Conservation (phyloP, 2,888 invertebrate genomes). For the Synanthedon formicaeformis region DNA sequence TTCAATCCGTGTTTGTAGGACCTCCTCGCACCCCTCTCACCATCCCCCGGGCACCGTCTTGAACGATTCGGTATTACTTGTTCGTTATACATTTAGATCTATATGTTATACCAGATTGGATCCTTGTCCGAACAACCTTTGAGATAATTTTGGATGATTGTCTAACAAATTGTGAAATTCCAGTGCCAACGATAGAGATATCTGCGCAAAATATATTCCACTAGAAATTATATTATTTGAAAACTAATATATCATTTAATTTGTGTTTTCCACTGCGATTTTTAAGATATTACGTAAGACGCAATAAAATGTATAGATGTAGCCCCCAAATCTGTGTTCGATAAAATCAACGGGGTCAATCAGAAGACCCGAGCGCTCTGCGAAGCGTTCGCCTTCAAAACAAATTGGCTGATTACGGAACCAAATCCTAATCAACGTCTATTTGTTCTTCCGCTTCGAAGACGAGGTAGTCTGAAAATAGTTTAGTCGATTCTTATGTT, state of each 20-base stretch:
- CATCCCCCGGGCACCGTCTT: slow-evolving; percentile 9
- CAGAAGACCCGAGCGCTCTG: slow-evolving; percentile 13
- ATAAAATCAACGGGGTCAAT: slow-evolving; percentile 20
- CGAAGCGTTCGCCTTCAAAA: slow-evolving; percentile 23
- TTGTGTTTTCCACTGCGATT: too few species aligned
- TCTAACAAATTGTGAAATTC: neutral
- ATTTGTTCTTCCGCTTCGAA: slow-evolving; percentile 8
- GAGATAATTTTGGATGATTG: neutral
- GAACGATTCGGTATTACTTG: slow-evolving; percentile 21
- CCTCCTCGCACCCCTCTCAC: slow-evolving; percentile 14
- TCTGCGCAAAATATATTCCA: too few species aligned
- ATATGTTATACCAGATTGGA: neutral
- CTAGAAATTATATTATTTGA: too few species aligned
- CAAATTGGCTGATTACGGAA: slow-evolving; percentile 27
- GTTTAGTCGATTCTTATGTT: too few species aligned
- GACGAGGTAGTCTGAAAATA: too few species aligned
- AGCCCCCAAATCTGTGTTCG: too few species aligned
- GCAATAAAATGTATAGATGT: too few species aligned
- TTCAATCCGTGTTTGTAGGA: slow-evolving; percentile 46
- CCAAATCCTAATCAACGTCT: slow-evolving; percentile 7
- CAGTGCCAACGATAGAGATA: too few species aligned
- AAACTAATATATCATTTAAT: too few species aligned
- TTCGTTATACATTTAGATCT: slow-evolving; percentile 8
- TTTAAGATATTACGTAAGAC: too few species aligned
- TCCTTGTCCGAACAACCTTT: neutral